These are phyloP conservation scores for Cantharis flavilabris DNA, from an alignment of 2,888 invertebrate species.

Conservation along the genomic window DNA sequence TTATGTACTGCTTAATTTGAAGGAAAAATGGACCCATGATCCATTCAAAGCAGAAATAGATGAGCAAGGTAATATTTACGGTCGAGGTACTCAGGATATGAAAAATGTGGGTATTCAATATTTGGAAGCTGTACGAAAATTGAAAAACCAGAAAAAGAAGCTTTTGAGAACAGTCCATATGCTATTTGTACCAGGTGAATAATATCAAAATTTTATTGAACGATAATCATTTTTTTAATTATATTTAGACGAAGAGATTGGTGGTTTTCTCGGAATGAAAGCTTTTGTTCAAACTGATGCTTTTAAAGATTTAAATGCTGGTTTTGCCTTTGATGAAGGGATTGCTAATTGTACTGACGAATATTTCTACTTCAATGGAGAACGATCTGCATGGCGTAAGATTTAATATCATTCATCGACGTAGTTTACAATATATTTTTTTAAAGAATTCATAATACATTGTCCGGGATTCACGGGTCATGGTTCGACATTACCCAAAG, in stretches of 20 bases:
- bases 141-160: constrained; percentile 62
- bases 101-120: constrained; percentile 82
- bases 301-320: constrained; percentile 78
- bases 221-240: not conserved
- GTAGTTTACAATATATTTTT: not conserved
- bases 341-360: constrained; percentile 71
- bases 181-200: constrained; percentile 71
- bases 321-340: constrained; percentile 88
- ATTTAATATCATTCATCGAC: constrained; percentile 35
- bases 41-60: constrained; percentile 89
- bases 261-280: constrained; percentile 81
- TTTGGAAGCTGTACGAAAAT: constrained; percentile 72
- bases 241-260: constrained; percentile 82
- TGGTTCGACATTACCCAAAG: constrained; percentile 78
- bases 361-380: constrained; percentile 73
- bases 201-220: not conserved
- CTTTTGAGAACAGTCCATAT: constrained; percentile 72
- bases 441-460: constrained; percentile 74
- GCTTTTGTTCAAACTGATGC: constrained; percentile 73
- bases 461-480: constrained; percentile 87
- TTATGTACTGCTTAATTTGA: constrained; percentile 35
- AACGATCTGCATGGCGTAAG: constrained; percentile 85
- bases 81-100: constrained; percentile 79
- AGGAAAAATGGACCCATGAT: constrained; percentile 89
- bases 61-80: constrained; percentile 83